Base-by-base conservation (phyloP, 2,797 vertebrate genomes). In the Brachyalestes nurse region DNA sequence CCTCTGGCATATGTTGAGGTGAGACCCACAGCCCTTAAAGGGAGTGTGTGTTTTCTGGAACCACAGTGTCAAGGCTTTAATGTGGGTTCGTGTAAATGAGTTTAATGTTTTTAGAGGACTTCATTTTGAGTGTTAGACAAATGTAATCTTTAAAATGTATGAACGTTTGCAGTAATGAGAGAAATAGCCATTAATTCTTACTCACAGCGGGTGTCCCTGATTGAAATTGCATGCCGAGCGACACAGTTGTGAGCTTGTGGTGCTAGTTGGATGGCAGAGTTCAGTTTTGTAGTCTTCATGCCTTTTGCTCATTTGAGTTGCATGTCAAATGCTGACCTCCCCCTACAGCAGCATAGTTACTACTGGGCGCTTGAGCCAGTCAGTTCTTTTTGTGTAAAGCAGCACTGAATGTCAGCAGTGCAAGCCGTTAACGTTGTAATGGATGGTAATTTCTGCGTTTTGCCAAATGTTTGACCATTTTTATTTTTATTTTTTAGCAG, bases 101-200 rank as follows among this genome's bases (percentile, higher is more conserved):
- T 73, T 47, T 77, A 70, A 57, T 51, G 49, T 75, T 85, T 84
- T 81, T 81, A 84, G 58, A 81, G 49, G 74, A 58, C 25, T 78
- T 66, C 40, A 40, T 75, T 77, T 82, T 86, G 76, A 64, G 42
- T 85, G 83, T 79, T 81, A 61, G 64, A 53, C 14, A 53, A 51
- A 72, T 83, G 51, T 80, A 70, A 72, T 70, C 34, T n/a, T 14
- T 72, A 55, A 28, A 42, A 40, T 28, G 62, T 72, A 13, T 45
- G 19, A 73, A 21, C 65, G 16, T 23, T 21, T 82, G 75, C 21
- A 38, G 61, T 75, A 79, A 73, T 55, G 72, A 82, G 45, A 79
- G 76, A 45, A 47, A 62, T 57, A 64, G 71, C 76, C 78, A 81
- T 79, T 79, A 23, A 55, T 64, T n/a, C 13, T 23, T 75, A 72